phyloP scores from a whole-genome alignment of 2,888 invertebrate genomes.

The Xanthorhoe designata region DNA sequence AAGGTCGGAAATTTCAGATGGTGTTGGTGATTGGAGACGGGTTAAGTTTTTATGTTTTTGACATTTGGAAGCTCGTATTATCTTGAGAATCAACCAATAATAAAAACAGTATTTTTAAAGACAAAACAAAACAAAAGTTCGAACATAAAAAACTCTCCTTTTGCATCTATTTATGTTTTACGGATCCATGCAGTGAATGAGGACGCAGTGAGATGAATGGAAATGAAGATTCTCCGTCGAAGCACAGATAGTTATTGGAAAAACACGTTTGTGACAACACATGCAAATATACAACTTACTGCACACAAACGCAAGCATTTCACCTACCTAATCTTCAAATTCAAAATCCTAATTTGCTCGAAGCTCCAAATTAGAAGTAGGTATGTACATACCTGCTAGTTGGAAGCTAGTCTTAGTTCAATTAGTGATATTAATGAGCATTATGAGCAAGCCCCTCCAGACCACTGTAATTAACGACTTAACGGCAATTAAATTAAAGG shows the following conservation, averaged over 20 bases:
- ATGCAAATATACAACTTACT: no score
- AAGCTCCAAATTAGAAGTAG: constrained; percentile 20
- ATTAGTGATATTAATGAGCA: constrained; percentile 36
- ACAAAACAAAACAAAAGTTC: no score
- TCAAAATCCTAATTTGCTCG: neutral
- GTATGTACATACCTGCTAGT: no score
- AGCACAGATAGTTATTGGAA: no score
- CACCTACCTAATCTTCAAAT: neutral
- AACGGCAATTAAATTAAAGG: constrained; percentile 18
- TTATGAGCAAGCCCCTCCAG: constrained; percentile 26
- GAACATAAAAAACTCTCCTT: no score
- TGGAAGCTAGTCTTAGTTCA: constrained; percentile 22
- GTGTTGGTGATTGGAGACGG: constrained; percentile 19
- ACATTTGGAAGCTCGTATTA: constrained; percentile 3
- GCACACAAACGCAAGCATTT: no score
- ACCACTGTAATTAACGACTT: constrained; percentile 27
- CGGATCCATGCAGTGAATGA: neutral
- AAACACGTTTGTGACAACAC: no score
- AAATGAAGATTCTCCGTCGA: neutral
- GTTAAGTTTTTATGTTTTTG: constrained; percentile 9
- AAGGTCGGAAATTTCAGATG: constrained; percentile 29
- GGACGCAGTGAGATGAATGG: neutral
- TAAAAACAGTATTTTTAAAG: neutral
- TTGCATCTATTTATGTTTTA: no score
- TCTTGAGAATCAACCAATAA: neutral